Percentiles rank a stretch among this genome's conserved stretches.
phyloP scores from a whole-genome alignment of 2,888 invertebrate genomes.

The Hypomecis atomaria region DNA sequence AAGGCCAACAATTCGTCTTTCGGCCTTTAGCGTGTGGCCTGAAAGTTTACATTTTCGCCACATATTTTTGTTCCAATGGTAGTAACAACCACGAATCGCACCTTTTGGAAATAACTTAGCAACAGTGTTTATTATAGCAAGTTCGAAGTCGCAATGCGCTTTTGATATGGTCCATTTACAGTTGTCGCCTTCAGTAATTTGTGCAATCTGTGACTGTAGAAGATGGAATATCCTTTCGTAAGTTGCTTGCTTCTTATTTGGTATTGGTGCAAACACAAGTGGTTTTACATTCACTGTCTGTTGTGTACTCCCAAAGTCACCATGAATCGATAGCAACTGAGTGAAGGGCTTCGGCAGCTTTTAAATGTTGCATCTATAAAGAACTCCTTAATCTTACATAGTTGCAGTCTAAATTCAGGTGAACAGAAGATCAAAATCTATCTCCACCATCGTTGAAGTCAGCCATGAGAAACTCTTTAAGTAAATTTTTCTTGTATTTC shows the following conservation, averaged over 20 bases:
- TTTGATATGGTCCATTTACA: no score
- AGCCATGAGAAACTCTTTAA: neutral
- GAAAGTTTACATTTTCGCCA: no score
- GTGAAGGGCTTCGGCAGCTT: neutral
- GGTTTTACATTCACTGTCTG: neutral
- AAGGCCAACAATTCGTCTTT: slow-evolving; percentile 8
- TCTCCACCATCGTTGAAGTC: slow-evolving; percentile 1
- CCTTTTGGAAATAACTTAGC: no score
- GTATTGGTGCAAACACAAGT: neutral
- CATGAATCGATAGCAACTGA: neutral
- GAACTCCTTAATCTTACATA: neutral
- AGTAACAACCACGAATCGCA: no score
- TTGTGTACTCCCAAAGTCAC: slow-evolving; percentile 1
- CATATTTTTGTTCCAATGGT: no score
- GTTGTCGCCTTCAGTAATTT: neutral
- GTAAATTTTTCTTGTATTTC: neutral
- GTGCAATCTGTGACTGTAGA: slow-evolving; percentile 1
- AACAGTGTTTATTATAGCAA: no score
- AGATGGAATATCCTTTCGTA: slow-evolving; percentile 1
- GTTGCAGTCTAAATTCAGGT: neutral
- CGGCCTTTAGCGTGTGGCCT: neutral
- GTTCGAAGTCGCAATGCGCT: no score
- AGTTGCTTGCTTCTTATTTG: slow-evolving; percentile 1
- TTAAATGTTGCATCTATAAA: slow-evolving; percentile 1
- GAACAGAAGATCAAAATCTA: slow-evolving; percentile 1